Conservation (phyloP, 2,113 vertebrate species). For the Eulemur macaco region DNA sequence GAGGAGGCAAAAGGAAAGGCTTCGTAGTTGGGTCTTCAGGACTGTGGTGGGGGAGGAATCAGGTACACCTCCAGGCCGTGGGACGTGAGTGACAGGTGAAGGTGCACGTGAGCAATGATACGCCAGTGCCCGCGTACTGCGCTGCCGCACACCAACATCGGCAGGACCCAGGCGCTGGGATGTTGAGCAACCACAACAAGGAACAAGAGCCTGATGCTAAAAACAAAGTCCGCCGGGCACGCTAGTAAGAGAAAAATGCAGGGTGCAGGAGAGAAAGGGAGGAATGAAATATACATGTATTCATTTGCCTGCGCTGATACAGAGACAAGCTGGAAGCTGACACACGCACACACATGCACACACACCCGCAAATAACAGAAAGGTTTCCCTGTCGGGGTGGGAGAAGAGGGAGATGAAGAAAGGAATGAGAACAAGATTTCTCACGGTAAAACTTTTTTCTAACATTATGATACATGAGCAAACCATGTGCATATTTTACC, state of each 20-base stretch:
- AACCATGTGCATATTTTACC: background rate
- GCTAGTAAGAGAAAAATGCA: background rate
- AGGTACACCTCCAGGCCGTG: background rate
- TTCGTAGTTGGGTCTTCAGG: no score
- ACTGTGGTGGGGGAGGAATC: background rate
- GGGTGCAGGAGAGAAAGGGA: no score
- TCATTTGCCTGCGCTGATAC: background rate
- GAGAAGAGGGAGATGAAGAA: background rate
- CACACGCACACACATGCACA: background rate
- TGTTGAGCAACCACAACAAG: fast-evolving
- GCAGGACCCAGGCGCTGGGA: background rate
- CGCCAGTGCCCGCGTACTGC: background rate
- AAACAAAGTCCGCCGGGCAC: background rate
- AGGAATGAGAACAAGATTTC: background rate
- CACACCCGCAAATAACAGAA: background rate
- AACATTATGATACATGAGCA: background rate
- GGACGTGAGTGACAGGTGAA: fast-evolving
- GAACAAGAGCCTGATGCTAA: background rate
- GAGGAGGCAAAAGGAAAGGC: background rate
- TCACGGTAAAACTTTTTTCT: background rate
- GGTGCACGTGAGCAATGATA: no score
- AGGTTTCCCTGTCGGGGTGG: background rate
- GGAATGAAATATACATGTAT: background rate
- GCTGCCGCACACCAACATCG: fast-evolving
- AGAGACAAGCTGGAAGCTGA: background rate